Evolutionary conservation across 1,140 invertebrate species (phyloP).

Genomic region (Bombus waltoni): DNA sequence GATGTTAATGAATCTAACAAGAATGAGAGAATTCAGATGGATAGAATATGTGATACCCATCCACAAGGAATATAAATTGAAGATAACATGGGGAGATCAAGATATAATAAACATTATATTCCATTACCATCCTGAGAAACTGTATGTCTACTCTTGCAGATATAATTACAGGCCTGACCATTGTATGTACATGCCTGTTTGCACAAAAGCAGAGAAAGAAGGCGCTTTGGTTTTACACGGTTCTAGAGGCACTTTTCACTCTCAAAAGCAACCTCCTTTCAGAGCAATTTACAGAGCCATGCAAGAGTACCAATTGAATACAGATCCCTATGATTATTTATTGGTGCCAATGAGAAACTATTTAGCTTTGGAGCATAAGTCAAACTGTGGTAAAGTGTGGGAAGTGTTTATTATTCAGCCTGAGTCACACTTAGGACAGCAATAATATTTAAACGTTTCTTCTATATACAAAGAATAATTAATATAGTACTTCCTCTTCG

Average conservation of each 20-base stretch:
- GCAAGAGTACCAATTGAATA: slow-evolving; percentile 84
- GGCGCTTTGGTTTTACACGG: slow-evolving; percentile 95
- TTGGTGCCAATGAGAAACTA: slow-evolving; percentile 81
- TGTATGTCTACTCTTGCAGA: slow-evolving; percentile 92
- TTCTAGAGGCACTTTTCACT: slow-evolving; percentile 92
- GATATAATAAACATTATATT: slow-evolving; percentile 99
- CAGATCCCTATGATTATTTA: slow-evolving; percentile 81
- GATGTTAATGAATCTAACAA: slow-evolving; percentile 98
- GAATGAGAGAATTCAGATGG: slow-evolving; percentile 94
- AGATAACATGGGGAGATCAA: slow-evolving; percentile 98
- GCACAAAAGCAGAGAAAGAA: slow-evolving; percentile 88
- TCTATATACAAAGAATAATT: slow-evolving; percentile 19
- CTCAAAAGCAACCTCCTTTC: slow-evolving; percentile 93
- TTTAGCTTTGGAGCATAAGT: slow-evolving; percentile 77
- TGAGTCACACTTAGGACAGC: slow-evolving; percentile 71
- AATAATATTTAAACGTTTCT: slow-evolving; percentile 44
- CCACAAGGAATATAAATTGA: slow-evolving; percentile 92
- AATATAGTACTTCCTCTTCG: slow-evolving; percentile 17
- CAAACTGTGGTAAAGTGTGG: slow-evolving; percentile 83
- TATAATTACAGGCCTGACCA: slow-evolving; percentile 97
- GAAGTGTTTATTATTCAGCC: slow-evolving; percentile 80
- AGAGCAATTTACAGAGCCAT: slow-evolving; percentile 89
- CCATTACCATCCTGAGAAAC: slow-evolving; percentile 93
- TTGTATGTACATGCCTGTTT: slow-evolving; percentile 96
- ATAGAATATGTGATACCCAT: slow-evolving; percentile 91